A percentile compares a stretch with the other conserved stretches of the same genome.
These are phyloP conservation scores for Clamator glandarius DNA, from an alignment of 2,797 vertebrate species.

Conservation along the genomic window DNA sequence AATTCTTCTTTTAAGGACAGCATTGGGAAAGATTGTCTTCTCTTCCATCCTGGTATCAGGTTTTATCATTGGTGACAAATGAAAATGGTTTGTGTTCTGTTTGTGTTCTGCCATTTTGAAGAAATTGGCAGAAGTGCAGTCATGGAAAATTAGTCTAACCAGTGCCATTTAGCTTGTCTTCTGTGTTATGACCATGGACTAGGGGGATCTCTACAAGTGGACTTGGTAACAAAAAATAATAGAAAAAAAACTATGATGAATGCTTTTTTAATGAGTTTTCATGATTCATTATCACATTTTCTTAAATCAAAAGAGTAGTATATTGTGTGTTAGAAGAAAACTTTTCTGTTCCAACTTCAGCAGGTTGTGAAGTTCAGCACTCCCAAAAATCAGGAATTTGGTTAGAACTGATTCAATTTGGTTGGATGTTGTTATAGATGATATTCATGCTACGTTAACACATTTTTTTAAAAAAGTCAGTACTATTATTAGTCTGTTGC, in stretches of 20 bases:
- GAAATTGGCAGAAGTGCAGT: not conserved
- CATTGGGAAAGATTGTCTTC: not conserved
- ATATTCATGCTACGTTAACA: not conserved
- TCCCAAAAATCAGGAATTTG: not conserved
- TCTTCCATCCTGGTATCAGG: not conserved
- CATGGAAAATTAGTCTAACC: not conserved
- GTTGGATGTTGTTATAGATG: not conserved
- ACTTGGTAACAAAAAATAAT: not conserved
- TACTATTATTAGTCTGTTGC: not conserved
- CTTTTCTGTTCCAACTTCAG: not conserved
- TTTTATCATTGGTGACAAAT: not conserved
- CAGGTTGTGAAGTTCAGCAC: not conserved
- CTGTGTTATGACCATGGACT: not conserved
- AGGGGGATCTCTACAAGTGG: not conserved
- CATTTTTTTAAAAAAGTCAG: not conserved
- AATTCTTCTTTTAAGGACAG: not conserved
- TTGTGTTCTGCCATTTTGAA: not conserved
- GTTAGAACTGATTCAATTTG: not conserved
- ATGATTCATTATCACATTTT: not conserved
- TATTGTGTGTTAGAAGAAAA: not conserved
- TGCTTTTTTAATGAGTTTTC: not conserved
- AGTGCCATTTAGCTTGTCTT: not conserved
- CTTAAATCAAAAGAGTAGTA: not conserved
- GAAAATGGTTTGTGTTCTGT: not conserved
- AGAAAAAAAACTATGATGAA: not conserved